Base-by-base conservation (phyloP, 1,140 invertebrate genomes). In the Oryctes rhinoceros region DNA sequence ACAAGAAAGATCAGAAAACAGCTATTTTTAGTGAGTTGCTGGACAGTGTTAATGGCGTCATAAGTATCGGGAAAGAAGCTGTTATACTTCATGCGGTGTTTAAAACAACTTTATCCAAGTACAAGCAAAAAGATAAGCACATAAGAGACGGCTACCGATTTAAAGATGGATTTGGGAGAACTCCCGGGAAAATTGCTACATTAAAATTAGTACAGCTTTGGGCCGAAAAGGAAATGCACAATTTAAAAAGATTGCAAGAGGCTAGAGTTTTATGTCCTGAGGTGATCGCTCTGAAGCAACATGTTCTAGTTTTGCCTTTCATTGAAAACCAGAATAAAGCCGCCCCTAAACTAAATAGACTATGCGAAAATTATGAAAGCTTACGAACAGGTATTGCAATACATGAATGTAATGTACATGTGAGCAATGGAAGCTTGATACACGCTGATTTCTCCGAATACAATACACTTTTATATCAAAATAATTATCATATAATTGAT, bases 361-460 rank as follows among this genome's bases (percentile, higher is more conserved):
- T 87, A 87, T 49, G 88, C 88, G 1, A 90, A 92, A 81, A 89
- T 90, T 84, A 89, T 89, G 75, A 87, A 89, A 80, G 92, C 92
- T 4, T 92, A 92, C 85, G 89, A 91, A 82, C 83, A 87, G 80
- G 85, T 93, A 71, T 88, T 92, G 0, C 88, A 94, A 84, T 90
- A 91, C 1, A 94, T 98, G 91, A 90, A 92, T 80, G 92, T 89
- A 81, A 82, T 98, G 83, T 97, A 94, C 87, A n/a, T n/a, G n/a
- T n/a, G 91, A 92, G 67, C 89, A 94, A 80, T 96, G 95, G 48
- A 91, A 93, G n/a, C 49, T 87, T 98, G 80, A 93, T 98, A 3
- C 97, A 98, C 88, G 95, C 94, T n/a, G 97, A 98, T 90, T 88
- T 98, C 30, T 96, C 95, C 35, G 97, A 98, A 88, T 98, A 96